Evolutionary conservation across 2,797 vertebrate genomes (phyloP), one percentile per base, ranked within the genome.

Genomic region (Ctenosaura bakeri): DNA sequence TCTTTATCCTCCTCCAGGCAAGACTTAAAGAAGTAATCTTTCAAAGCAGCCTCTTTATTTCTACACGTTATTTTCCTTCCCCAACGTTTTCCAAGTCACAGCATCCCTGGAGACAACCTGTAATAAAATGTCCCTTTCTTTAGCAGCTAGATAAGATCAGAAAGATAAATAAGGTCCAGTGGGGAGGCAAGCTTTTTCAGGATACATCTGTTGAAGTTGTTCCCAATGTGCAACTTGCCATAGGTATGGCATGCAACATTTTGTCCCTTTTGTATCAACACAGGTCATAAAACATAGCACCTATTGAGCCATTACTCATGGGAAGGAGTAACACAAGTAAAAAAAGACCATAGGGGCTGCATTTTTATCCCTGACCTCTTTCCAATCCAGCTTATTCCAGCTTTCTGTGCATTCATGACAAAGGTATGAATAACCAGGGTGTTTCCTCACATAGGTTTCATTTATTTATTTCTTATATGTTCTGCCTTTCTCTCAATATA

Each of bases 51-150:
- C 35, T 81, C 66, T 92, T 71, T 86, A 81, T 81, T 85, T 90
- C 86, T 92, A 88, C 88, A 84, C 54, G 79, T 42, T 87, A 83
- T 90, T 90, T 83, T 86, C 73, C 82, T 73, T 89, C 79, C 74
- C 80, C 73, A 92, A 73, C 24, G 42, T 79, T 92, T 89, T 89
- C 80, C 81, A 52, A 80, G 80, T 80, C 74, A 89, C 71, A 86
- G 73, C 50, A 89, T 84, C 52, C 88, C 88, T 10, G 54, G 87
- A 32, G 88, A 76, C 26, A n/a, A 84, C 26, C 52, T 84, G 85
- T 87, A 89, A 84, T 71, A 87, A 85, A 87, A 84, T 89, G 88
- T 87, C 74, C 85, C 80, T 89, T 89, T 84, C 88, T 84, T 66
- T 81, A 69, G 85, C 62, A 38, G 42, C 69, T 88, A 54, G 83